Percentiles rank a stretch among this genome's conserved stretches.
These are phyloP conservation scores for Chymomyza fuscimana DNA, from an alignment of 2,888 invertebrate genomes.

Conservation along the genomic window DNA sequence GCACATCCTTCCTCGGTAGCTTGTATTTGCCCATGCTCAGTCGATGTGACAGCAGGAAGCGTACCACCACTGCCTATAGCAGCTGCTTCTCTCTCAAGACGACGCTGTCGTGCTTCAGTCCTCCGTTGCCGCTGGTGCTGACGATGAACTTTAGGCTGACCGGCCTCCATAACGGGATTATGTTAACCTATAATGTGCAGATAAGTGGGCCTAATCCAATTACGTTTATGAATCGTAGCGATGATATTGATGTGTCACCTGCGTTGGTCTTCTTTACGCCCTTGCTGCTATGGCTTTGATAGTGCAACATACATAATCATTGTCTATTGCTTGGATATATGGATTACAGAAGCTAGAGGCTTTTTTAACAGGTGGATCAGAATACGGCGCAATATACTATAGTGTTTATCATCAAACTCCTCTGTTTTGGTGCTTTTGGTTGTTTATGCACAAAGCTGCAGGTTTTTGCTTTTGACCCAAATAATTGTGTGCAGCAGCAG, in stretches of 20 bases:
- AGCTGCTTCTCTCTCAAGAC: constrained; percentile 69
- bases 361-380: constrained; percentile 68
- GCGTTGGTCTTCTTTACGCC: constrained; percentile 16
- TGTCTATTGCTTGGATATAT: constrained; percentile 42
- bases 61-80: constrained; percentile 47
- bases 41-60: constrained; percentile 29
- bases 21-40: constrained; percentile 17
- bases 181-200: constrained; percentile 4
- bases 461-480: constrained; percentile 66
- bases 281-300: constrained; percentile 5
- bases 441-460: constrained; percentile 42
- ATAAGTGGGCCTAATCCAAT: background rate
- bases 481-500: constrained; percentile 52
- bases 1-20: constrained; percentile 49
- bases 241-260: constrained; percentile 7
- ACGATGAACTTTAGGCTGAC: constrained; percentile 79
- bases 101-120: constrained; percentile 76
- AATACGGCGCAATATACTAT: constrained; percentile 21
- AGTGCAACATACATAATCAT: constrained; percentile 13
- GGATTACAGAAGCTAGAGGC: background rate
- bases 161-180: constrained; percentile 72
- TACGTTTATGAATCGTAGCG: background rate
- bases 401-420: too few species aligned
- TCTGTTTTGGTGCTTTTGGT: constrained; percentile 5
- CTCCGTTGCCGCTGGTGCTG: constrained; percentile 78